Evolutionary conservation across 2,113 vertebrate genomes (phyloP).

Genomic region (Crotalus horridus): DNA sequence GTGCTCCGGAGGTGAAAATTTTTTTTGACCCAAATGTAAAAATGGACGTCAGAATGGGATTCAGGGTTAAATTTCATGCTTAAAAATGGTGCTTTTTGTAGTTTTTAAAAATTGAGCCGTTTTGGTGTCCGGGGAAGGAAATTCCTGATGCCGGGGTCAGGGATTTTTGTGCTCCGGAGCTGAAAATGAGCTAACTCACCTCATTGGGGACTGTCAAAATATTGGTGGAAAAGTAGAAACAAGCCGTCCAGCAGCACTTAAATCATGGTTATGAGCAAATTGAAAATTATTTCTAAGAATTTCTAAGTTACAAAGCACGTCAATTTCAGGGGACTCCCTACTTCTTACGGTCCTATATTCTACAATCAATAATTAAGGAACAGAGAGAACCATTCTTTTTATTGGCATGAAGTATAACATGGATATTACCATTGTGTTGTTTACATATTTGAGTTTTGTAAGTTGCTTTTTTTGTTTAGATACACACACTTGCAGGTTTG

Average conservation of each 20-base stretch:
- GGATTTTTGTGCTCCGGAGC: too few species aligned
- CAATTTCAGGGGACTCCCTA: background rate
- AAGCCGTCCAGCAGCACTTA: background rate
- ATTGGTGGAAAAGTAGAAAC: background rate
- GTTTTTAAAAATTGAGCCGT: too few species aligned
- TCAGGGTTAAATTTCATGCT: too few species aligned
- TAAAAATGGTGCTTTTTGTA: too few species aligned
- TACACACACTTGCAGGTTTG: too few species aligned
- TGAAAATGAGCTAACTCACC: background rate
- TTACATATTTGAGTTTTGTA: background rate
- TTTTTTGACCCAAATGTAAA: too few species aligned
- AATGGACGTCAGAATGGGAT: too few species aligned
- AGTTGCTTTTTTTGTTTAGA: background rate
- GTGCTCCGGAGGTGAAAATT: too few species aligned
- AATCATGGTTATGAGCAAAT: background rate
- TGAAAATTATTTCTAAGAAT: background rate
- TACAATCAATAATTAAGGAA: background rate
- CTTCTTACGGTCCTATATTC: background rate
- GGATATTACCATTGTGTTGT: background rate
- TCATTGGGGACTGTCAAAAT: background rate
- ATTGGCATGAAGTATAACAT: background rate
- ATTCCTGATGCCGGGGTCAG: too few species aligned
- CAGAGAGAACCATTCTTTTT: background rate
- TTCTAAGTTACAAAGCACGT: background rate
- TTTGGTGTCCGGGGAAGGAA: too few species aligned